Evolutionary conservation across 2,113 vertebrate species (phyloP).

Genomic region (Oreochromis tanganicae): DNA sequence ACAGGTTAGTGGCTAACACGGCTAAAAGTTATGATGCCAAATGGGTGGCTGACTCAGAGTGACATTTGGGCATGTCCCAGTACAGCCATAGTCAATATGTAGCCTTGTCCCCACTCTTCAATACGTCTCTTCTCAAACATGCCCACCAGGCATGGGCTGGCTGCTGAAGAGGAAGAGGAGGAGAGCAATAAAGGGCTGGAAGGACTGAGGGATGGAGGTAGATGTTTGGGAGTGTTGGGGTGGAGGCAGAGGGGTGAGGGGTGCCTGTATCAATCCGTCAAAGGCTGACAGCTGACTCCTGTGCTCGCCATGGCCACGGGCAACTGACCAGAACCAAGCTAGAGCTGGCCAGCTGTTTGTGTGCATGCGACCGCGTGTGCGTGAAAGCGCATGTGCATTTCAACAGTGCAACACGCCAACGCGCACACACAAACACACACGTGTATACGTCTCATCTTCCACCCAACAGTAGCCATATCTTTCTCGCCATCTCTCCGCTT

Average conservation of each 20-base stretch:
- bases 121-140: constrained; percentile 73
- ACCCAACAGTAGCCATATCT: constrained; percentile 45
- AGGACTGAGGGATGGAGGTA: constrained; percentile 43
- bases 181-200: constrained; percentile 8
- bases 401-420: not conserved
- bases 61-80: constrained; percentile 48
- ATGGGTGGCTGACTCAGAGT: constrained; percentile 39
- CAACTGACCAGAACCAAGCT: constrained; percentile 81
- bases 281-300: constrained; percentile 83
- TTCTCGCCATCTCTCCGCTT: constrained; percentile 39
- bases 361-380: not conserved
- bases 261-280: constrained; percentile 93
- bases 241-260: constrained; percentile 56
- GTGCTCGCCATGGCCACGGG: constrained; percentile 75
- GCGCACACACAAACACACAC: not conserved
- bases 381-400: not conserved
- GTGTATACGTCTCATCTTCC: constrained; percentile 23
- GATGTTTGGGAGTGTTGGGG: constrained; percentile 69
- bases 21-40: constrained; percentile 46
- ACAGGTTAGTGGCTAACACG: constrained; percentile 14
- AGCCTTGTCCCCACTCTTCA: constrained; percentile 12
- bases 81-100: constrained; percentile 51
- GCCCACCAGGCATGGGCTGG: constrained; percentile 82
- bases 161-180: constrained; percentile 47
- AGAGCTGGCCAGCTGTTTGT: constrained; percentile 60